Evolutionary conservation across 2,113 vertebrate species (phyloP).

Genomic region (Chiloscyllium plagiosum): DNA sequence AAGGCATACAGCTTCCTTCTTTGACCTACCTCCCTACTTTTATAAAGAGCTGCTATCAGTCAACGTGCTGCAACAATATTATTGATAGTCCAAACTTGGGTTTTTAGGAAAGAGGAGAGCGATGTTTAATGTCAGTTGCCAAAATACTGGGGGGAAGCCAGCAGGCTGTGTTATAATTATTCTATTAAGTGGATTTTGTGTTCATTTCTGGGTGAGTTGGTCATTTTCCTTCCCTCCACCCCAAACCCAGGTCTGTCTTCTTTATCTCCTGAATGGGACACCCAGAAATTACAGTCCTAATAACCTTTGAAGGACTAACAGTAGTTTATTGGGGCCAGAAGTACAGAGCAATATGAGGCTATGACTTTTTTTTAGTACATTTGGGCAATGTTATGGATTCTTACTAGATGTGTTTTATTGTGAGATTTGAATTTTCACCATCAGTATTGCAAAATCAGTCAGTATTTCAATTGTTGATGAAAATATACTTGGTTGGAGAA

Average conservation of each 20-base stretch:
- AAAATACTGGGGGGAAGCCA: background rate
- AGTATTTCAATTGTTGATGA: background rate
- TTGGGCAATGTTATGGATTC: background rate
- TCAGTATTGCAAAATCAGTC: background rate
- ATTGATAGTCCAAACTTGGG: background rate
- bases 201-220: background rate
- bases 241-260: background rate
- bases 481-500: background rate
- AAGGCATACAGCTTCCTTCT: background rate
- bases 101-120: background rate
- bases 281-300: background rate
- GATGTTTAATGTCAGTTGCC: background rate
- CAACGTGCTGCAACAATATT: background rate
- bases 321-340: background rate
- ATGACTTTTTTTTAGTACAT: background rate
- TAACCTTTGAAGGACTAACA: background rate
- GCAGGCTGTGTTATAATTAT: background rate
- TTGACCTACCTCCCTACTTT: background rate
- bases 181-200: background rate
- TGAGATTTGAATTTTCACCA: background rate
- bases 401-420: background rate
- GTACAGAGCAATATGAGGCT: background rate
- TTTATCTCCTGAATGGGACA: constrained; percentile 1
- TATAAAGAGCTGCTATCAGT: background rate
- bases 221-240: background rate